These are phyloP conservation scores for Okapia johnstoni DNA, from an alignment of 2,113 vertebrate species.

Conservation along the genomic window DNA sequence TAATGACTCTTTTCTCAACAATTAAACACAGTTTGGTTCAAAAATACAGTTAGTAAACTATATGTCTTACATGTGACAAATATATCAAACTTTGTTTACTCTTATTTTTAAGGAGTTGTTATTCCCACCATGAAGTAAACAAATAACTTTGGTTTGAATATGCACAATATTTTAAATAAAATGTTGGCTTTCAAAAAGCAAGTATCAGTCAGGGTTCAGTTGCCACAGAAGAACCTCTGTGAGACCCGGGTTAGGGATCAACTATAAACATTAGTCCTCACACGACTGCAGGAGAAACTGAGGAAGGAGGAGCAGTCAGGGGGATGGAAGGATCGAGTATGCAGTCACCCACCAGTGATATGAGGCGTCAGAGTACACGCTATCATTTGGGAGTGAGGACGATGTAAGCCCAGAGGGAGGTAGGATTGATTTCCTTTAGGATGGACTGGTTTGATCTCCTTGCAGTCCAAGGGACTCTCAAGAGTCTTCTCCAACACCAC, in stretches of 20 bases:
- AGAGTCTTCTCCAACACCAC: neutral
- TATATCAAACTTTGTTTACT: neutral
- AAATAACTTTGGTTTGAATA: neutral
- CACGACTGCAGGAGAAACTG: neutral
- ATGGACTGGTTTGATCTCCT: neutral
- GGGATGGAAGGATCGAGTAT: neutral
- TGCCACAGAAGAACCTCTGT: neutral
- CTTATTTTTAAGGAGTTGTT: neutral
- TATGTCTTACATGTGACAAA: neutral
- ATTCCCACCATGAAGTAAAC: neutral
- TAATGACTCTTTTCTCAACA: neutral
- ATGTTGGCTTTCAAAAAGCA: neutral
- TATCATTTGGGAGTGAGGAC: no score
- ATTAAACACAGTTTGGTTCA: neutral
- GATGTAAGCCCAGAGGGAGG: accelerated
- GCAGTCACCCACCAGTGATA: neutral
- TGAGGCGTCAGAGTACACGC: neutral
- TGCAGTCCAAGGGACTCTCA: neutral
- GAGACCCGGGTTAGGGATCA: neutral
- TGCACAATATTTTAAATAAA: neutral
- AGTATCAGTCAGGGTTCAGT: neutral
- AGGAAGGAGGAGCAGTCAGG: no score
- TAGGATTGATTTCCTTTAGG: neutral
- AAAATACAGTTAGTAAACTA: neutral
- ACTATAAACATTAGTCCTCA: neutral